Base-by-base conservation (phyloP, 2,113 vertebrate species). In the Caranx ignobilis region DNA sequence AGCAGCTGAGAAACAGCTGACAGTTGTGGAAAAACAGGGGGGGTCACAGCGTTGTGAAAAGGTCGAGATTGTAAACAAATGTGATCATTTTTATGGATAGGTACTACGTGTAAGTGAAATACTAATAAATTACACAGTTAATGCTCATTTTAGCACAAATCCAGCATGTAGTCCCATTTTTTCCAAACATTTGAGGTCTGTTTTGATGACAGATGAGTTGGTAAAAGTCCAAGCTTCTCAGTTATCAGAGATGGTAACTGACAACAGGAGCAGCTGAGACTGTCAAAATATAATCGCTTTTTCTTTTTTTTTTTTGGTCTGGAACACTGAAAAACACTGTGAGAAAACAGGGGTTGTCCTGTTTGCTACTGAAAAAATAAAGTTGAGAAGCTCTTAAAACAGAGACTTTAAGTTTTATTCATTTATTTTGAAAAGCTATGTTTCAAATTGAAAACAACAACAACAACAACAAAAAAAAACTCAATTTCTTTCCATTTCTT, bases 1-100 rank as follows among this genome's bases (percentile, higher is more conserved):
- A 67, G 54, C 74, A 78, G 75, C 78, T 66, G 57, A 65, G 11
- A 70, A 83, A 72, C 77, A 69, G 69, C 63, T 77, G 79, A 82
- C 66, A 75, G 69, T 55, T 26, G 52, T 69, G 70, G 76, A 81
- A 85, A 71, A 84, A 48, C 59, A 66, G 54, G 65, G 79, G 72
- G 65, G 81, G 72, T 85, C 79, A 61, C 19, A 57, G 54, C 39
- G 12, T 50, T 66, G 67, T 69, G 55, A 54, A 43, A 66, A 45
- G 26, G 12, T 11, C 59, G 48, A 18, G 31, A 66, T 41, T 57
- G 32, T 54, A 48, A 77, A n/a, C 32, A 60, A 45, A 67, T 26
- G 11, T 2, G 35, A 39, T 71, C 41, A 57, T 57, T 73, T 52
- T 32, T 2, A 41, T 8, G 16, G 67, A 41, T 32, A 34, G 2